These are phyloP conservation scores for Heliconius hewitsoni DNA, from an alignment of 1,140 invertebrate species.

Conservation along the genomic window DNA sequence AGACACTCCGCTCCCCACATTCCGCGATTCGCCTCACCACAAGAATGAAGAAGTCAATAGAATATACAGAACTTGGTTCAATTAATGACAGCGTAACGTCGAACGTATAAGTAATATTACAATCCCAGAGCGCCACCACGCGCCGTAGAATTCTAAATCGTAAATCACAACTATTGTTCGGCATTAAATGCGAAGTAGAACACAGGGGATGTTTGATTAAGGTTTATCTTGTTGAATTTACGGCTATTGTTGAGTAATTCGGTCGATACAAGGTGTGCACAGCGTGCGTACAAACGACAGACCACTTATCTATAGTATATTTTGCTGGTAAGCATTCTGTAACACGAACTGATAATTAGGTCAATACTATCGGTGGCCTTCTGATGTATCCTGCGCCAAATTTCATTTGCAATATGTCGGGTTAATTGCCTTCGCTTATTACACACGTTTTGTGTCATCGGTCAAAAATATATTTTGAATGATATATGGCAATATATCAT, in stretches of 20 bases:
- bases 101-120: constrained; percentile 62
- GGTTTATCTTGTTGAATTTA: constrained; percentile 76
- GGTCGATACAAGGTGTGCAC: constrained; percentile 30
- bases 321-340: neutral
- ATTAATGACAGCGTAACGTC: constrained; percentile 29
- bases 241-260: constrained; percentile 57
- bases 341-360: neutral
- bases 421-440: neutral
- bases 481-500: too few relatives aligned
- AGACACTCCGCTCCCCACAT: too few relatives aligned
- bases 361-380: neutral
- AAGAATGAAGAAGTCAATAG: too few relatives aligned
- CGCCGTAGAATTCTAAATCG: constrained; percentile 62
- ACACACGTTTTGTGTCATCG: neutral
- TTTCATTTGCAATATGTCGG: neutral
- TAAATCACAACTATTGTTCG: constrained; percentile 79
- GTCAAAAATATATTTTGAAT: too few relatives aligned
- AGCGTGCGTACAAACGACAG: neutral
- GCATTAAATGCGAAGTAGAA: constrained; percentile 61
- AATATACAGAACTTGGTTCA: constrained; percentile 22
- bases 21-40: too few relatives aligned
- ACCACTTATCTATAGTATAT: neutral
- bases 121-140: constrained; percentile 47
- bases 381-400: neutral
- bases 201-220: constrained; percentile 75